phyloP scores from a whole-genome alignment of 2,797 vertebrate genomes.

The Myiotriccus ornatus region DNA sequence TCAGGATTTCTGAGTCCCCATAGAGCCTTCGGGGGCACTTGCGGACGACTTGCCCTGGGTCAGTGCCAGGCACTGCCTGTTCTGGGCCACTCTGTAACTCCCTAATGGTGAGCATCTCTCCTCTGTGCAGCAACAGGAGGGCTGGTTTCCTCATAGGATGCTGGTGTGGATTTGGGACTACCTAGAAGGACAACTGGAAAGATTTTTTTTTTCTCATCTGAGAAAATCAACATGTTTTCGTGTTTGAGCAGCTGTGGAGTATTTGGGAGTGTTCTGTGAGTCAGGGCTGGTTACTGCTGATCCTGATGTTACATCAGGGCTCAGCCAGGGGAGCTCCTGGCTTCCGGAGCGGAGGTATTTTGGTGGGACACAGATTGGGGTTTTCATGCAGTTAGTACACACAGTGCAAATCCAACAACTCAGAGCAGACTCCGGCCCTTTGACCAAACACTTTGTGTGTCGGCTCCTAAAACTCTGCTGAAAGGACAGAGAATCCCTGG shows the following conservation, averaged over 20 bases:
- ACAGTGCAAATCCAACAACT: not conserved
- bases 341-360: not conserved
- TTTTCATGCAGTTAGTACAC: not conserved
- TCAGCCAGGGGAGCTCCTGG: fast-evolving
- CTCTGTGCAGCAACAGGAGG: not conserved
- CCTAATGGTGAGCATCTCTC: not conserved
- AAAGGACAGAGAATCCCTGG: not conserved
- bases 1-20: not conserved
- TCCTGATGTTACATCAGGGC: not conserved
- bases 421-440: fast-evolving
- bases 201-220: not conserved
- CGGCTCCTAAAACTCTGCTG: not conserved
- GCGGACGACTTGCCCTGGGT: not conserved
- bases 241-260: not conserved
- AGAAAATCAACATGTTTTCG: not conserved
- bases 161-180: not conserved
- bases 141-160: not conserved
- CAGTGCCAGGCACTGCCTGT: not conserved
- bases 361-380: not conserved
- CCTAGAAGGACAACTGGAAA: fast-evolving
- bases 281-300: not conserved
- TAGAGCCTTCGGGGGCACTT: not conserved
- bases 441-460: not conserved
- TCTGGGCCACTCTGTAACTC: fast-evolving
- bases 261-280: not conserved